A percentile compares a stretch with the other conserved stretches of the same genome.
These are phyloP conservation scores for Achatina immaculata DNA, from an alignment of 1,140 invertebrate species.

Conservation along the genomic window DNA sequence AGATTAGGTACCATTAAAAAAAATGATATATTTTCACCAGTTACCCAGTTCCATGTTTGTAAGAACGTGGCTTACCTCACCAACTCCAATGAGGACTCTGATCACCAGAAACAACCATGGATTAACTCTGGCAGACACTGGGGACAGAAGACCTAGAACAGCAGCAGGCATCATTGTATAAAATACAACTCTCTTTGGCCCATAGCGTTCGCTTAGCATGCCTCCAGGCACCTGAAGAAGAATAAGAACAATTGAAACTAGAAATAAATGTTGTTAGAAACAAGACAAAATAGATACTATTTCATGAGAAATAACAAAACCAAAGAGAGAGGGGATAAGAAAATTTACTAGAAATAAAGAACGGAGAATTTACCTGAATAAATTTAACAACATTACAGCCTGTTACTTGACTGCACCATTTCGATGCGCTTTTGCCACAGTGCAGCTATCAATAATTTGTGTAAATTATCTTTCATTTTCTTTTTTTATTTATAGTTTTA, in stretches of 20 bases:
- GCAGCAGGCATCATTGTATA: constrained; percentile 85
- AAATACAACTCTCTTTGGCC: constrained; percentile 84
- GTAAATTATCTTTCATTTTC: too few relatives aligned
- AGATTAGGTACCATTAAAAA: too few relatives aligned
- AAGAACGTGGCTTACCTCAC: not conserved
- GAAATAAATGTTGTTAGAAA: not conserved
- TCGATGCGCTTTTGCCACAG: too few relatives aligned
- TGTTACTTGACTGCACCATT: too few relatives aligned
- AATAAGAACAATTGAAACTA: not conserved
- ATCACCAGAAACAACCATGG: constrained; percentile 67
- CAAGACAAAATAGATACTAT: not conserved
- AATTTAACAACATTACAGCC: too few relatives aligned
- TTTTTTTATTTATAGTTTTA: too few relatives aligned
- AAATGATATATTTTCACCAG: too few relatives aligned
- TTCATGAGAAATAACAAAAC: too few relatives aligned
- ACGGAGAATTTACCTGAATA: constrained; percentile 78
- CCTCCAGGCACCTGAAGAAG: constrained; percentile 80
- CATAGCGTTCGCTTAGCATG: constrained; percentile 82
- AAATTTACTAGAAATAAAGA: too few relatives aligned
- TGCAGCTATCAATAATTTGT: too few relatives aligned
- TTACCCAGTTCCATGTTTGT: too few relatives aligned
- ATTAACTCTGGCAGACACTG: constrained; percentile 78
- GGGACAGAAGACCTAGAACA: constrained; percentile 85
- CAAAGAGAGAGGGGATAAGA: too few relatives aligned
- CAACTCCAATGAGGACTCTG: constrained; percentile 75